Base-by-base conservation (phyloP, 2,888 invertebrate genomes). In the Sericinus montela region DNA sequence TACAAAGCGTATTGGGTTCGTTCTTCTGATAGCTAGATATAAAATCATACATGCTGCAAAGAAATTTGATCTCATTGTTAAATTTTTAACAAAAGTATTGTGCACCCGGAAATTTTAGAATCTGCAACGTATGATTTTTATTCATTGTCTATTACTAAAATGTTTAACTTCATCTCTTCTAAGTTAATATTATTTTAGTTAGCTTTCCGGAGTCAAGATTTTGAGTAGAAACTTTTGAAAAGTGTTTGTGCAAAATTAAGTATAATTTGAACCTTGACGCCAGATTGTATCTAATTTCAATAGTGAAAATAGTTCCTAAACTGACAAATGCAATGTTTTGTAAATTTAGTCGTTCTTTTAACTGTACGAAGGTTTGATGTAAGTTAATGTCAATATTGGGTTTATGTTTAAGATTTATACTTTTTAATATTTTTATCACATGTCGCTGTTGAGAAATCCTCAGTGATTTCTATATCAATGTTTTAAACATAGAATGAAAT, bases 141-240 rank as follows among this genome's bases (percentile, higher is more conserved):
- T 36, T 25, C 35, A 13, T 29, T 42, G 51, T 49, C 41, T 51
- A 56, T 55, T 55, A 63, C 81, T 79, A 76, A 80, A 80, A 81
- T 79, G 71, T 73, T 72, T 80, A 77, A 81, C 80, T 82, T 81
- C 62, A 60, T 65, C 49, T 60, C 54, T 60, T 67, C 65, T 75
- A 80, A 83, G 80, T 81, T 82, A 75, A 74, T 61, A 63, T 67
- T 54, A 77, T 82, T 81, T 82, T 81, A 79, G 79, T 69, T 72
- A 53, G 55, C 52, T 52, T 38, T 56, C 48, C 63, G 48, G 59
- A 65, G 65, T 67, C 65, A 66, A 58, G 54, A 48, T 56, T 56
- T 64, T 58, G 51, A 52, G 55, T 46, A 25, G 8, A 25, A 25
- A 25, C 11, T 32, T 11, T 11, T 32, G 9, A 7, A 28, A 39